Conservation (phyloP, 2,888 invertebrate genomes). For the Machimus rusticus region DNA sequence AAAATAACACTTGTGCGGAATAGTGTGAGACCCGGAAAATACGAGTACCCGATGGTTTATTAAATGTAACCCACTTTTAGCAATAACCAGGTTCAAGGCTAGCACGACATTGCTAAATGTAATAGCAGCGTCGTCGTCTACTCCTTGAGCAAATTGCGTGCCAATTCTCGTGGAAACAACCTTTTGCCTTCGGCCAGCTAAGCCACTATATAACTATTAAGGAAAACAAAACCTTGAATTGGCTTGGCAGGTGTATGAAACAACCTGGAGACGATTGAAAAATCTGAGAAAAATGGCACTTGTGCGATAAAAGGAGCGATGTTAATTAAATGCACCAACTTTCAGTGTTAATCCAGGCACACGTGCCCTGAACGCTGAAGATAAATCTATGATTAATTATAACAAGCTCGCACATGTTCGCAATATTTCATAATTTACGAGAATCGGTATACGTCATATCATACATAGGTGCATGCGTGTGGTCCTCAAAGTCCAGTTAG, state of each 20-base stretch:
- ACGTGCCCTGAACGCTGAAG: background rate
- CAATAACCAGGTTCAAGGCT: conserved; percentile 18
- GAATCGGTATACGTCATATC: background rate
- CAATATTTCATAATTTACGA: background rate
- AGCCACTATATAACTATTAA: background rate
- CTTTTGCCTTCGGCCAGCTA: background rate
- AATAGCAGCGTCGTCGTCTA: background rate
- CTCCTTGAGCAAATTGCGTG: conserved; percentile 4
- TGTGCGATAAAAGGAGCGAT: background rate
- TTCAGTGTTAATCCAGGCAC: background rate
- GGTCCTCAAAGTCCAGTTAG: background rate
- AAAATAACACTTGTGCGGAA: background rate
- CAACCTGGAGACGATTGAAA: background rate
- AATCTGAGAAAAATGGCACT: background rate
- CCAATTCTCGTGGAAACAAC: background rate
- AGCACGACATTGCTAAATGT: background rate
- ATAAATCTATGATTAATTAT: background rate
- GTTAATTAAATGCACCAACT: background rate
- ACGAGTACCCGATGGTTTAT: background rate
- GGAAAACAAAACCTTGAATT: conserved; percentile 10
- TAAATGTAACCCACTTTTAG: background rate
- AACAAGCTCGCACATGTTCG: background rate
- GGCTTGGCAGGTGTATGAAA: background rate
- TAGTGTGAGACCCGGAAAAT: background rate
- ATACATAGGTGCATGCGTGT: background rate